Base-by-base conservation (phyloP, 2,888 invertebrate species). In the Ophioninae sp. region DNA sequence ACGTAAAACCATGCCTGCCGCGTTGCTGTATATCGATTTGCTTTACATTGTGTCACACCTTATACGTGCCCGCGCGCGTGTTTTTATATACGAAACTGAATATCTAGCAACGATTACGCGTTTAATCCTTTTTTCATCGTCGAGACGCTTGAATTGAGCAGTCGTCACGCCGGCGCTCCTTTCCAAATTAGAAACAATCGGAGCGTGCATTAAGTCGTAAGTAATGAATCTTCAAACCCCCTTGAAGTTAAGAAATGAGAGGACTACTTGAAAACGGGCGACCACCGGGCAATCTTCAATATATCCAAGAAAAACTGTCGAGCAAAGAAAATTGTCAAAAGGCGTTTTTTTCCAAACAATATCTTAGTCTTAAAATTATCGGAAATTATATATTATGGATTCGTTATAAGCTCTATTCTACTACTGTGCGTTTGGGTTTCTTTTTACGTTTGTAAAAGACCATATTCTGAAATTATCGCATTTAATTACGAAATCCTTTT, bases 231-330 rank as follows among this genome's bases (percentile, higher is more conserved):
- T 85, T 85, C 85, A 76, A 39, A 68, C 30, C 56, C 72, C 85
- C 84, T 81, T 85, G 78, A 82, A 79, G 56, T 81, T 80, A 76
- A 84, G 82, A 85, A 84, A 84, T 85, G 82, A 84, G 84, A 85
- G 85, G 84, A 82, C 73, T 75, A 10, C 71, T 13, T 59, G 13
- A 23, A 6, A 41, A 56, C 39, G 59, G 23, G 63, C 65, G 64
- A 77, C 65, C 79, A 74, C 65, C 64, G 37, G 69, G 41, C 58
- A 63, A 51, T 81, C 63, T 73, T 77, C 39, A 5, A 73, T 23
- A 83, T 81, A 76, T 68, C 56, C 75, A 76, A 74, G 67, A 23
- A 23, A 41, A 44, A 17, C 63, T 64, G 39, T n/a, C 56, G 20
- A 69, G 37, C 17, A 17, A 75, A 69, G 51, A 71, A 63, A 79